Evolutionary conservation across 1,140 invertebrate species (phyloP), one percentile per base, ranked within the genome.

Genomic region (Pollicipes pollicipes): DNA sequence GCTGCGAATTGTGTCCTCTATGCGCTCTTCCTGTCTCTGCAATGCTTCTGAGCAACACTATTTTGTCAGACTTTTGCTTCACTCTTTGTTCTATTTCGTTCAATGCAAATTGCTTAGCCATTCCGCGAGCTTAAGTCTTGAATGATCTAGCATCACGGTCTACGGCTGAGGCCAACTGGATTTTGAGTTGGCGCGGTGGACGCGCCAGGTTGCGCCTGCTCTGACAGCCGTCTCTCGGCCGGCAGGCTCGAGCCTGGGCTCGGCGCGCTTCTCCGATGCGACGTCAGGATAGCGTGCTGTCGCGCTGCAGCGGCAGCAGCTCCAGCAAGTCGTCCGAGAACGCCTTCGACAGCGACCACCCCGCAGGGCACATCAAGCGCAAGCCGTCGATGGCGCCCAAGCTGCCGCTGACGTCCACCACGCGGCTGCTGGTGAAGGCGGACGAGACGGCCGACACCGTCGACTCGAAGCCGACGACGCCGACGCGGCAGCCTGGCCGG

Each of bases 321-420:
- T 69, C 45, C 37, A 4, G 31, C 45, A 32, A 68, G 58, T 58
- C 85, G 37, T 84, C 83, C 73, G 90, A 90, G 77, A 87, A 85
- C 75, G 88, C 85, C n/a, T 90, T 90, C 76, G 86, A 90, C 76
- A 86, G 85, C 66, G 88, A 90, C 76, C 88, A 88, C 77, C 82
- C 81, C 0, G 77, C 80, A 66, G 76, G 76, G 17, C 93, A 90
- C 31, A 94, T 93, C 66, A 93, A 93, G 78, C 82, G 91, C 30
- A 93, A 93, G 77, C 90, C 90, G 26, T 90, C 89, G 13, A 89
- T 90, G 86, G 91, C 90, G 77, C 90, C 73, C 27, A 76, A 76
- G 68, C 84, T 94, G n/a, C 91, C 92, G 0, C 77, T 95, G 66
- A 95, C 92, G 16, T 90, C 89, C 71, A 94, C 92, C 76, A 94